These are phyloP conservation scores for Montipora capitata DNA, from an alignment of 92 coral and sea anemone genomes.

Conservation along the genomic window DNA sequence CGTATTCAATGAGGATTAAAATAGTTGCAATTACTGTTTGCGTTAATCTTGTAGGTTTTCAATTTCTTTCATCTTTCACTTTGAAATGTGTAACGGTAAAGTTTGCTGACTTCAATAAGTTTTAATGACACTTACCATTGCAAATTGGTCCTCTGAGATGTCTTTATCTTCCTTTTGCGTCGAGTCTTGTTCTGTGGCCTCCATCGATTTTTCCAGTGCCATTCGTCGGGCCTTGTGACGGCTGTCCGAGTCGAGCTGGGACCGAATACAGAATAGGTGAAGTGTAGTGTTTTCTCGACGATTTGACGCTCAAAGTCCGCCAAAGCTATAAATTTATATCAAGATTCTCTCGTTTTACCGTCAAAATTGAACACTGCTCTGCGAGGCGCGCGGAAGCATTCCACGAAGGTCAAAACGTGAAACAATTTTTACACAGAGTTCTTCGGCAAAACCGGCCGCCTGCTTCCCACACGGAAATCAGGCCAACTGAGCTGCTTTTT, in stretches of 20 bases:
- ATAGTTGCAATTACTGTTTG: constrained; percentile 21
- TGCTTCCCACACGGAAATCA: constrained; percentile 40
- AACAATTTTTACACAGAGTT: neutral
- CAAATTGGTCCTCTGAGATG: constrained; percentile 15
- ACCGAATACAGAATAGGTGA: neutral
- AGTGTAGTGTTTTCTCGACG: neutral
- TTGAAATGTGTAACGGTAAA: neutral
- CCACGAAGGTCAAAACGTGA: neutral
- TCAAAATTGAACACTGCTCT: neutral
- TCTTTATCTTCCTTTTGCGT: constrained; percentile 9
- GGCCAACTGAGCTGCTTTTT: neutral
- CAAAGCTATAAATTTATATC: neutral
- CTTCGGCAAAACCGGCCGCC: neutral
- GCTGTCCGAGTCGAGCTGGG: constrained; percentile 7
- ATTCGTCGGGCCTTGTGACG: neutral
- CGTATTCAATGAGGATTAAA: constrained; percentile 1
- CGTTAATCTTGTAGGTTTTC: neutral
- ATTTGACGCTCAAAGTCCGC: neutral
- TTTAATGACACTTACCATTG: constrained; percentile 27
- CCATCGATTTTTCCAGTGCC: constrained; percentile 25
- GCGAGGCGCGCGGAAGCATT: neutral
- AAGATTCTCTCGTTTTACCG: neutral
- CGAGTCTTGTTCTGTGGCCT: constrained; percentile 6
- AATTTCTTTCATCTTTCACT: neutral
- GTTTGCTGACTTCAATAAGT: constrained; percentile 13